Conservation (phyloP, 1,140 invertebrate genomes). For the Mizuhopecten yessoensis region DNA sequence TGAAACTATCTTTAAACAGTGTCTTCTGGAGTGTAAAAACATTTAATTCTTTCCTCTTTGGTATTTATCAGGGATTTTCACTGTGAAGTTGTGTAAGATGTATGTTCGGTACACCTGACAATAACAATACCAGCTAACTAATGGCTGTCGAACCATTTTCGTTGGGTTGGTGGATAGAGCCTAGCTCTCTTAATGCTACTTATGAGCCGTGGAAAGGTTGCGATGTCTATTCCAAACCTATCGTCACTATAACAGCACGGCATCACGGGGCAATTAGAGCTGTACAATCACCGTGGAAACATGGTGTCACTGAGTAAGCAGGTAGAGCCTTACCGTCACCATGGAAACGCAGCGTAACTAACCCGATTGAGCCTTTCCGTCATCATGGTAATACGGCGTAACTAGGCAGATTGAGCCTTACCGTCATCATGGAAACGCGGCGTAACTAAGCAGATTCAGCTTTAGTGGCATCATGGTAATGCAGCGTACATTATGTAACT, state of each 20-base stretch:
- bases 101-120: background rate
- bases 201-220: constrained; percentile 18
- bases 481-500: background rate
- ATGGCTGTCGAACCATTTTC: background rate
- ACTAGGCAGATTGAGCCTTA: too few species aligned
- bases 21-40: background rate
- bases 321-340: background rate
- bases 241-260: background rate
- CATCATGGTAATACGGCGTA: background rate
- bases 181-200: background rate
- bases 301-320: background rate
- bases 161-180: constrained; percentile 1
- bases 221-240: background rate
- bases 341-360: background rate
- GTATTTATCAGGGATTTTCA: background rate
- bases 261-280: background rate
- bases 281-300: background rate
- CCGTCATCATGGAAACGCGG: too few species aligned
- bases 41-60: constrained; percentile 8
- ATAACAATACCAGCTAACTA: background rate
- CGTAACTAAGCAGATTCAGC: background rate
- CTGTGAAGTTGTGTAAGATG: background rate
- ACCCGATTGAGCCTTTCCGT: background rate
- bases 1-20: background rate
- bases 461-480: background rate